Percentiles rank a stretch among this genome's conserved stretches.
Evolutionary conservation across 2,888 invertebrate species (phyloP).

Genomic region (Hoplodrina ambigua): DNA sequence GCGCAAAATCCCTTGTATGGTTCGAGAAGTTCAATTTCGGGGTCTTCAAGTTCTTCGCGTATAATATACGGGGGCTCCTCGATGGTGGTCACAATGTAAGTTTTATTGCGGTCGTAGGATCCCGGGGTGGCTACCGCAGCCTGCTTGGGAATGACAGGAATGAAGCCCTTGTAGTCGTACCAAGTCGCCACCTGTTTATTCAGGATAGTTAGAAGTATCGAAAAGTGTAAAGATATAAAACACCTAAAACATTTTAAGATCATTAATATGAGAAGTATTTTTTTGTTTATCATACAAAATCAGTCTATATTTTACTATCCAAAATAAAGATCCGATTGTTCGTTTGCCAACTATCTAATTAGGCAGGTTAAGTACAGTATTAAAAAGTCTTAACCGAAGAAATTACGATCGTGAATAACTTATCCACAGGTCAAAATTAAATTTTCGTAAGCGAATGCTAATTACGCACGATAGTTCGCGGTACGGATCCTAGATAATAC

Average conservation of each 20-base stretch:
- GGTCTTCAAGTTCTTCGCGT: slow-evolving; percentile 92
- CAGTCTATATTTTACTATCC: too few relatives aligned
- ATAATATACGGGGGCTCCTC: slow-evolving; percentile 97
- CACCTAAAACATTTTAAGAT: neutral
- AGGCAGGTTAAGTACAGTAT: too few relatives aligned
- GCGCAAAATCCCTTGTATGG: slow-evolving; percentile 97
- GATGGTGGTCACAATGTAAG: slow-evolving; percentile 96
- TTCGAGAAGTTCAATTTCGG: slow-evolving; percentile 92
- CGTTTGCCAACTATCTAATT: too few relatives aligned
- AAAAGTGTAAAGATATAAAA: slow-evolving; percentile 1
- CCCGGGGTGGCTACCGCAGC: slow-evolving; percentile 91
- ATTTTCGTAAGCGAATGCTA: too few relatives aligned
- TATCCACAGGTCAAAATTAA: too few relatives aligned
- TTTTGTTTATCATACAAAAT: too few relatives aligned
- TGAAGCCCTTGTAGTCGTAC: slow-evolving; percentile 95
- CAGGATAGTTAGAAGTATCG: slow-evolving; percentile 19
- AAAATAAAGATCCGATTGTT: too few relatives aligned
- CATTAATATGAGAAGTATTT: too few relatives aligned
- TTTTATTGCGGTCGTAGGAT: slow-evolving; percentile 94
- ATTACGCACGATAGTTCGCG: too few relatives aligned
- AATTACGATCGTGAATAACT: too few relatives aligned
- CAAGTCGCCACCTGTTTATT: slow-evolving; percentile 94
- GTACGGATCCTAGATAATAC: neutral
- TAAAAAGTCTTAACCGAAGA: too few relatives aligned
- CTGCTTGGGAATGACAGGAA: slow-evolving; percentile 93